Percentiles rank a stretch among this genome's conserved stretches.
These are phyloP conservation scores for Eulacestoma nigropectus DNA, from an alignment of 2,113 vertebrate species.

Conservation along the genomic window DNA sequence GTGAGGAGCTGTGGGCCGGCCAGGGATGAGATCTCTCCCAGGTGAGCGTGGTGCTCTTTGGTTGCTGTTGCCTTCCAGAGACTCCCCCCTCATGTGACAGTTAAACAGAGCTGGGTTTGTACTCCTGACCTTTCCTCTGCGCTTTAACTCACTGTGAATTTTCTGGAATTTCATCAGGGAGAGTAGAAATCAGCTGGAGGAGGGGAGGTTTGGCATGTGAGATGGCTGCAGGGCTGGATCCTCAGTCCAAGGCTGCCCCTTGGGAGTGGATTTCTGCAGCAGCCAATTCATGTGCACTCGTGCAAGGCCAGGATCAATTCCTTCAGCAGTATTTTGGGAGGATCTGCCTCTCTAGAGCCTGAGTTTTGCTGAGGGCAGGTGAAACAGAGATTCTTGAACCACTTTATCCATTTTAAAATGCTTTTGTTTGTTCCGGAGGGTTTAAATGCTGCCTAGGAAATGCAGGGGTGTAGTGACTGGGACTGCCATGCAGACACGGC, in stretches of 20 bases:
- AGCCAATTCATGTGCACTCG: not conserved
- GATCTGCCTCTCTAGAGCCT: not conserved
- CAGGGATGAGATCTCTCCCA: not conserved
- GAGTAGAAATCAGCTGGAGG: not conserved
- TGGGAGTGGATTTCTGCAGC: not conserved
- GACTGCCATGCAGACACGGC: fast-evolving
- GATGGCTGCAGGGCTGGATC: not conserved
- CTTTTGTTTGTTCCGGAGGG: not conserved
- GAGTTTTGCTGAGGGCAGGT: not conserved
- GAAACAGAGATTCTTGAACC: not conserved
- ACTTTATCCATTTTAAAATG: not conserved
- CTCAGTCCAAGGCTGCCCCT: not conserved
- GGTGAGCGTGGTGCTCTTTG: fast-evolving
- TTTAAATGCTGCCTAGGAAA: not conserved
- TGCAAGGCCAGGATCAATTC: not conserved
- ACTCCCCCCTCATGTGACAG: fast-evolving
- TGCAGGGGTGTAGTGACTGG: not conserved
- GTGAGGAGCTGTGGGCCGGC: not conserved
- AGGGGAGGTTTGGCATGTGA: not conserved
- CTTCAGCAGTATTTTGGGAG: not conserved
- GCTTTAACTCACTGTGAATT: not conserved
- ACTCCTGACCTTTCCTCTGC: not conserved
- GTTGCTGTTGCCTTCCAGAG: not conserved
- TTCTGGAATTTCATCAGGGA: not conserved
- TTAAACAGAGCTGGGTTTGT: not conserved